Base-by-base conservation (phyloP, 2,888 invertebrate genomes). In the Epistrophe eligans region DNA sequence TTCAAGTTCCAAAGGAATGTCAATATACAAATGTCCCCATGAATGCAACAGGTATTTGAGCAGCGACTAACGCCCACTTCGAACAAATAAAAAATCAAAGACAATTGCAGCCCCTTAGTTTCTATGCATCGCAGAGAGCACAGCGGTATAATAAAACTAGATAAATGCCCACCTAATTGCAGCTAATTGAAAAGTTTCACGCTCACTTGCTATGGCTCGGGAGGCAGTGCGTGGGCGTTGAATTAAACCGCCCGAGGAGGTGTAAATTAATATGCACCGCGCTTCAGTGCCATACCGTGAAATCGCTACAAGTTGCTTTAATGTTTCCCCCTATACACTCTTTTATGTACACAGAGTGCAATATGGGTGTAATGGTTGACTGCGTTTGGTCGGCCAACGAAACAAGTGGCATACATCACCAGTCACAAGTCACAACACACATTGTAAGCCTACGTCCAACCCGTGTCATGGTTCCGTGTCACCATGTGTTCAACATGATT, bases 171-270 rank as follows among this genome's bases (percentile, higher is more conserved):
- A 55, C 58, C 57, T 83, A 87, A 87, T 87, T 87, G 87, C 72
- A 67, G 71, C 83, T 87, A 87, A 87, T 87, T 87, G 87, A 87
- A 87, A 83, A 87, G 71, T 83, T 87, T 87, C 87, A 87, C 87
- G 87, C 87, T 87, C 72, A 62, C 71, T 83, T 76, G 83, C 73
- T 32, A 15, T 55, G 52, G 17, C 45, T 24, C 28, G 57, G 79
- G 10, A 71, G 87, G 74, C 74, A 72, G 83, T 83, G 83, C 83
- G 83, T 87, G 79, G 87, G 87, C 87, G 87, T 79, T 66, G 9
- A 67, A 79, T 60, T 66, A 64, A 60, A 48, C 74, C 64, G 74
- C 87, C 79, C 66, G 79, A 83, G 79, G 83, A 87, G 77, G 70
- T 72, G 58, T 62, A 79, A 82, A 82, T 85, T 85, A 85, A 81